Percentiles rank a stretch among this genome's conserved stretches.
These are phyloP conservation scores for Pseudomugil tenellus DNA, from an alignment of 2,797 vertebrate species.

Conservation along the genomic window DNA sequence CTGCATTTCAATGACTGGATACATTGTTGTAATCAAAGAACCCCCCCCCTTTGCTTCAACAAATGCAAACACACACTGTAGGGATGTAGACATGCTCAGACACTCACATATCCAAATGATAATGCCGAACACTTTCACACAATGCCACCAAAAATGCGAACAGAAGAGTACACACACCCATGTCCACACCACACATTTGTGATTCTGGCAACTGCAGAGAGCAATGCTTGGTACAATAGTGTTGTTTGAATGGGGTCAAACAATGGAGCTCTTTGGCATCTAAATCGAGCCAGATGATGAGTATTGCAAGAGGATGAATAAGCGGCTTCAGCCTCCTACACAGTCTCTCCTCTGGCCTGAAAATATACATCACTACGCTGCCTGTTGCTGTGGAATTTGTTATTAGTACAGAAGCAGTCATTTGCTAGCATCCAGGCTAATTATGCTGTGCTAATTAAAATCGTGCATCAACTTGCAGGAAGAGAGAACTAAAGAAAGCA, in stretches of 20 bases:
- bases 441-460: conserved; percentile 36
- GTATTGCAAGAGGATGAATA: conserved; percentile 72
- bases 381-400: conserved; percentile 57
- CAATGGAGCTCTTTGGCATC: conserved; percentile 76
- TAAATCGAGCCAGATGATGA: conserved; percentile 74
- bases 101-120: conserved; percentile 23
- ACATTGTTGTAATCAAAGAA: conserved; percentile 58
- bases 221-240: conserved; percentile 69
- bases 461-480: conserved; percentile 11
- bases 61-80: conserved; percentile 60
- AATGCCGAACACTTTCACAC: conserved; percentile 36
- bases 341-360: conserved; percentile 54
- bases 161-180: conserved; percentile 23
- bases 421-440: conserved; percentile 53
- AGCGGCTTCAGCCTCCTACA: conserved; percentile 73
- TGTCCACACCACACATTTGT: conserved; percentile 33
- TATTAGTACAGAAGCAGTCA: conserved; percentile 48
- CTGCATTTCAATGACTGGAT: conserved; percentile 63
- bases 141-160: conserved; percentile 32
- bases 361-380: conserved; percentile 61
- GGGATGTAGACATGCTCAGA: conserved; percentile 45
- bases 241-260: conserved; percentile 75
- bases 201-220: conserved; percentile 42
- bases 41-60: conserved; percentile 38
- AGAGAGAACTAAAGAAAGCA: neutral